Conservation (phyloP, 1,140 invertebrate species). For the Drepana arcuata region DNA sequence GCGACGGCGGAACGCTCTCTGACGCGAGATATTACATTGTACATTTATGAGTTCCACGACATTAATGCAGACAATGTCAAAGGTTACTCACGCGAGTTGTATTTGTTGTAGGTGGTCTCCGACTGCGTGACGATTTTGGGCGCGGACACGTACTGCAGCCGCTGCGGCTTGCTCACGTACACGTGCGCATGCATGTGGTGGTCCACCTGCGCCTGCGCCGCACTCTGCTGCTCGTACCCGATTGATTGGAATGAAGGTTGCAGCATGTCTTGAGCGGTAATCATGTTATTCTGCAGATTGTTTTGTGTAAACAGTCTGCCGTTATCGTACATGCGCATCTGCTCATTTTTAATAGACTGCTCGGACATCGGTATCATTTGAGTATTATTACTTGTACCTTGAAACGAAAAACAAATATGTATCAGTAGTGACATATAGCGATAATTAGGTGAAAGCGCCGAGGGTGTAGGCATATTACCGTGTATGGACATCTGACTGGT, state of each 20-base stretch:
- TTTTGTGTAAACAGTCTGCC: conserved; percentile 34
- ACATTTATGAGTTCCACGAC: background rate
- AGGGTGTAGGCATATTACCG: conserved; percentile 15
- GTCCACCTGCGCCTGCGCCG: conserved; percentile 17
- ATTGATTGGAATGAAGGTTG: conserved; percentile 25
- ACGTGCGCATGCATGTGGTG: conserved; percentile 30
- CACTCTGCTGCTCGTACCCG: conserved; percentile 27
- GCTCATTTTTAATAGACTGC: conserved; percentile 43
- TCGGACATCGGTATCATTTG: conserved; percentile 52
- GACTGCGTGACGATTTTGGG: conserved; percentile 38
- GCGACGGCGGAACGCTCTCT: conserved; percentile 51
- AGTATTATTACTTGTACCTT: conserved; percentile 56
- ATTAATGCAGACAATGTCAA: no score
- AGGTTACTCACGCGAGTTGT: conserved; percentile 44
- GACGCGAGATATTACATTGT: conserved; percentile 11
- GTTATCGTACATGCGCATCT: conserved; percentile 46
- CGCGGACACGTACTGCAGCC: conserved; percentile 35
- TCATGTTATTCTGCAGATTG: conserved; percentile 35
- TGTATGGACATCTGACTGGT: conserved; percentile 61
- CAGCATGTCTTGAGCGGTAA: conserved; percentile 35
- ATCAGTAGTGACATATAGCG: no score
- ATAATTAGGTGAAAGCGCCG: no score
- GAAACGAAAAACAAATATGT: conserved; percentile 17
- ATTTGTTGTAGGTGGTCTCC: conserved; percentile 40
- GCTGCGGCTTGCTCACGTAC: conserved; percentile 27